Evolutionary conservation across 2,113 vertebrate species (phyloP).

Genomic region (Mystacornis crossleyi): DNA sequence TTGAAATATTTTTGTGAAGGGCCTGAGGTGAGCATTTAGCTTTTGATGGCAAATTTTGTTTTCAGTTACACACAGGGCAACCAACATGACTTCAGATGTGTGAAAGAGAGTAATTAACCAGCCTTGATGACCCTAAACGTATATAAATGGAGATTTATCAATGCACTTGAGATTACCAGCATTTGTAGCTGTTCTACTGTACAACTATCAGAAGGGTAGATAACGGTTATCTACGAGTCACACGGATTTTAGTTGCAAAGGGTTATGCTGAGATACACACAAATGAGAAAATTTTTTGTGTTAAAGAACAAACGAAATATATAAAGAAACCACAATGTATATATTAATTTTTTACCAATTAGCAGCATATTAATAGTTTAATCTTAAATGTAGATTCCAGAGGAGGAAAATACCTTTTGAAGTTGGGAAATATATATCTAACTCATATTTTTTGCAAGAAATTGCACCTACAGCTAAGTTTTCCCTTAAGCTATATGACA

Average conservation of each 20-base stretch:
- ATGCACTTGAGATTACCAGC: not conserved
- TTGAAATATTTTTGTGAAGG: not conserved
- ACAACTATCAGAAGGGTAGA: not conserved
- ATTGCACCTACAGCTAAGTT: not conserved
- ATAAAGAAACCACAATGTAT: not conserved
- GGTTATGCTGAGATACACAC: not conserved
- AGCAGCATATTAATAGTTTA: not conserved
- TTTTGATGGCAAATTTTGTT: not conserved
- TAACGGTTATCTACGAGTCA: not conserved
- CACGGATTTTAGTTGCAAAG: not conserved
- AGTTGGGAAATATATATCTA: not conserved
- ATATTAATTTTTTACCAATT: not conserved
- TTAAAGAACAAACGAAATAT: not conserved
- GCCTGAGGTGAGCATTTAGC: not conserved
- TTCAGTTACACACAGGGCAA: not conserved
- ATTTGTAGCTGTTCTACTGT: not conserved
- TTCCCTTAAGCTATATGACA: not conserved
- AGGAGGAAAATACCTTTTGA: not conserved
- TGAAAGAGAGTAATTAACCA: not conserved
- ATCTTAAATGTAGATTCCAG: not conserved
- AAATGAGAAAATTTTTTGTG: not conserved
- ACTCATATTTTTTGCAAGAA: not conserved
- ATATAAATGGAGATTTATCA: not conserved
- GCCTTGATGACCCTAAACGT: not conserved
- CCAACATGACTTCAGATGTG: not conserved